Evolutionary conservation across 2,797 vertebrate genomes (phyloP), one percentile per base, ranked within the genome.

Genomic region (Coranthus polyacanthus): DNA sequence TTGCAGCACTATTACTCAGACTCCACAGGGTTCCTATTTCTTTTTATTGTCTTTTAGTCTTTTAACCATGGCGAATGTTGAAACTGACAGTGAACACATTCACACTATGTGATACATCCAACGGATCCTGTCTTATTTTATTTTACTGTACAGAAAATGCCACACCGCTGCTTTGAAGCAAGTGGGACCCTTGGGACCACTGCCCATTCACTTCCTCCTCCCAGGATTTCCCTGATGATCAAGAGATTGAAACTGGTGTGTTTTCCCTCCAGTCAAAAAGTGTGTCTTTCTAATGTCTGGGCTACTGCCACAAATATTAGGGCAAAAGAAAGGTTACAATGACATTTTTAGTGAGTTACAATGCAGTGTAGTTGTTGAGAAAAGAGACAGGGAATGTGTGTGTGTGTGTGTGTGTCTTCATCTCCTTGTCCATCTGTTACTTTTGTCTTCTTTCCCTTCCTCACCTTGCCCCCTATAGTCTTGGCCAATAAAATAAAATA

Each of bases 401-500:
- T 18, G 42, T 24, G 22, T 24, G 6, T 24, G 6, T 24, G 6
- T 24, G 22, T 55, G 36, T 63, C 38, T 2, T 50, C 12, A 16
- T 47, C 21, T 18, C 59, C 18, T 10, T 38, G 24, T 12, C 26
- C 6, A 6, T 29, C 26, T 29, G 26, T 29, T 29, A 6, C 26
- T 29, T 29, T 29, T 29, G 6, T 45, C 32, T 21, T 49, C 51
- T 15, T 69, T 47, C 38, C 66, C 21, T 22, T 29, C 46, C 53
- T 60, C 66, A 71, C 59, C 63, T 70, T 57, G n/a, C 26, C 32
- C 39, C 18, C 22, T 63, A 41, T 55, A 38, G 53, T 73, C 75
- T 68, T 51, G 51, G 69, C 68, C 71, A 79, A 55, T 63, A 68
- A 56, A 70, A 68, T 63, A 55, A 55, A 55, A 76, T 64, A 42